A percentile compares a stretch with the other conserved stretches of the same genome.
Evolutionary conservation across 2,113 vertebrate genomes (phyloP).

Genomic region (Hucho hucho): DNA sequence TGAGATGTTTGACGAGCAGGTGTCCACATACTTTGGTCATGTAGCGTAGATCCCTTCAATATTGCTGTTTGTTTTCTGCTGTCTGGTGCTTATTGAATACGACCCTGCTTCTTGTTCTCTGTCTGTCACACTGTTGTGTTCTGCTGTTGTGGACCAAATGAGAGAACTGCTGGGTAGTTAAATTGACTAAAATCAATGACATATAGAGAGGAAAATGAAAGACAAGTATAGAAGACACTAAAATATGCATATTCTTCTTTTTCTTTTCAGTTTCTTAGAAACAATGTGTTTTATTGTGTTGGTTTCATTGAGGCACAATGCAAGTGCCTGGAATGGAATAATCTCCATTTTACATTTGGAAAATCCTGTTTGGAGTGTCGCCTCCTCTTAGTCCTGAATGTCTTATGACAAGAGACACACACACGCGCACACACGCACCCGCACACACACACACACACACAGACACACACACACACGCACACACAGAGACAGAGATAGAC

Average conservation of each 20-base stretch:
- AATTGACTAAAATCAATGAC: constrained; percentile 39
- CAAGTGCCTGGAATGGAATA: constrained; percentile 54
- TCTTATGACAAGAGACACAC: constrained; percentile 33
- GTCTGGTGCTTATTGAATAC: not conserved
- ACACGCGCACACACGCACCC: not conserved
- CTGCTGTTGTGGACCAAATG: constrained; percentile 75
- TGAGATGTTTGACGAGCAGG: too few relatives aligned
- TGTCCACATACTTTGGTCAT: too few relatives aligned
- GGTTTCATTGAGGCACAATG: constrained; percentile 49
- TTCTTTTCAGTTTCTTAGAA: not conserved
- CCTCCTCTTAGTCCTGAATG: constrained; percentile 55
- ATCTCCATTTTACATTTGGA: constrained; percentile 65
- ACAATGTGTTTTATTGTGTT: not conserved
- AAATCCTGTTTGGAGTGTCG: constrained; percentile 68
- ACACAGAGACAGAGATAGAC: too few relatives aligned
- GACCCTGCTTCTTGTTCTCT: not conserved
- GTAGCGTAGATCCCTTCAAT: too few relatives aligned
- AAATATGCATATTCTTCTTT: not conserved
- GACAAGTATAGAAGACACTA: too few relatives aligned
- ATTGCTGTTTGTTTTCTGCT: too few relatives aligned
- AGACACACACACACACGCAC: too few relatives aligned
- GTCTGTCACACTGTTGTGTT: constrained; percentile 50
- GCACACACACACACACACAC: too few relatives aligned
- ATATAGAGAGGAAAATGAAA: too few relatives aligned
- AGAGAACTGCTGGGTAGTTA: constrained; percentile 70